Evolutionary conservation across 2,888 invertebrate species (phyloP), one percentile per base, ranked within the genome.

Genomic region (Drosophila limbata): DNA sequence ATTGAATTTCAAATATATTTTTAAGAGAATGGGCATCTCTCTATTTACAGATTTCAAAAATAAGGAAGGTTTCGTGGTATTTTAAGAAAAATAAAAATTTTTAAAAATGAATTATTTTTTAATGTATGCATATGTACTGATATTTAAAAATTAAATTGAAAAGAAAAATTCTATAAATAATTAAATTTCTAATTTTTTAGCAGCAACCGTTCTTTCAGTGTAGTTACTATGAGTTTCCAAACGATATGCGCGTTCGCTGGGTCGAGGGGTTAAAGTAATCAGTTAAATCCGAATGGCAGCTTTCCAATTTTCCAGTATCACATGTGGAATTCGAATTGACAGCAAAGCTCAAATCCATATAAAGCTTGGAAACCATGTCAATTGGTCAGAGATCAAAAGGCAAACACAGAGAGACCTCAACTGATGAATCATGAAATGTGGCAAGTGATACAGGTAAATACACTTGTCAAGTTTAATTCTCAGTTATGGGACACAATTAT

Each of bases 391-490:
- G 51, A 74, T 59, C 55, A 19, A 17, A 44, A 40, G 4, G 31
- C 13, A 35, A 13, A 39, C 25, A 59, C 28, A 31, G 37, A 40
- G 44, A 37, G 15, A 13, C 15, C 21, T 35, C 10, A 51, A 19
- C n/a, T 37, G 31, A 40, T 74, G 55, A 64, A 39, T 69, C 57
- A 64, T 48, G 25, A 8, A 35, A 17, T 59, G 50, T 31, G 45
- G 33, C 51, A n/a, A 51, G 10, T 52, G 51, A 52, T 52, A 52
- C 11, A 19, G 53, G 17, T 39, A 25, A 19, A 25, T 51, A 13
- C n/a, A n/a, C n/a, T n/a, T 31, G 53, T 53, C 60, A 56, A 15
- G 44, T 40, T 56, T 28, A 60, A 60, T 52, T 37, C 33, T 19
- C 13, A n/a, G 44, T 57, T 39, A 73, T 31, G 42, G n/a, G 25